Conservation (phyloP, 1,140 invertebrate species). For the Drosophila carrolli region DNA sequence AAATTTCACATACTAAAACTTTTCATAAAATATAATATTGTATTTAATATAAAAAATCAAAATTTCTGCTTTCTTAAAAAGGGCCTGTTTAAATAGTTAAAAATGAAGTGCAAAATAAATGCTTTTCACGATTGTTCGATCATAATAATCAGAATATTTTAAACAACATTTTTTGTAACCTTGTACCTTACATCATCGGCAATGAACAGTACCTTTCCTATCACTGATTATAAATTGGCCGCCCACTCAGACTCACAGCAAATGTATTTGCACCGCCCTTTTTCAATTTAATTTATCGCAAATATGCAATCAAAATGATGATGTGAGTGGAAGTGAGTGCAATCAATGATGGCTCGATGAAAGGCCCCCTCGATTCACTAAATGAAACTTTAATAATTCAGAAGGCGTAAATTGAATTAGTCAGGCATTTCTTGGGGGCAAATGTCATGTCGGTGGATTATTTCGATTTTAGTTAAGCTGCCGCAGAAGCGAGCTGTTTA, state of each 20-base stretch:
- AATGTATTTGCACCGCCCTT: conserved; percentile 54
- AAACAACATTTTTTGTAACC: neutral
- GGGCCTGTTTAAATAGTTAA: no score
- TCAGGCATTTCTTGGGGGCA: conserved; percentile 32
- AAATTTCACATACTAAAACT: no score
- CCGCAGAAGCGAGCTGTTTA: conserved; percentile 55
- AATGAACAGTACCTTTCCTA: conserved; percentile 1
- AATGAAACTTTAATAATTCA: conserved; percentile 40
- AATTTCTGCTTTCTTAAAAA: no score
- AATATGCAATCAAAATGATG: conserved; percentile 84
- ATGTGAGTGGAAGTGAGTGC: conserved; percentile 66
- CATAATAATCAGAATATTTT: no score
- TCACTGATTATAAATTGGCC: conserved; percentile 17
- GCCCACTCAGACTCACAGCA: conserved; percentile 24
- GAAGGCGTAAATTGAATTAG: conserved; percentile 49
- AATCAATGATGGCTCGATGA: conserved; percentile 26
- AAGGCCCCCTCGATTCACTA: conserved; percentile 12
- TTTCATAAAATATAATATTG: no score
- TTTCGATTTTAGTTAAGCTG: conserved; percentile 46
- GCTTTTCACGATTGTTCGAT: no score
- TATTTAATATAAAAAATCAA: no score
- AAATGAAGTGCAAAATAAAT: no score
- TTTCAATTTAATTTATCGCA: conserved; percentile 83
- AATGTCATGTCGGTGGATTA: conserved; percentile 41
- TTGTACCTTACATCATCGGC: neutral